These are phyloP conservation scores for Physocephala rufipes DNA, from an alignment of 2,888 invertebrate species.

Conservation along the genomic window DNA sequence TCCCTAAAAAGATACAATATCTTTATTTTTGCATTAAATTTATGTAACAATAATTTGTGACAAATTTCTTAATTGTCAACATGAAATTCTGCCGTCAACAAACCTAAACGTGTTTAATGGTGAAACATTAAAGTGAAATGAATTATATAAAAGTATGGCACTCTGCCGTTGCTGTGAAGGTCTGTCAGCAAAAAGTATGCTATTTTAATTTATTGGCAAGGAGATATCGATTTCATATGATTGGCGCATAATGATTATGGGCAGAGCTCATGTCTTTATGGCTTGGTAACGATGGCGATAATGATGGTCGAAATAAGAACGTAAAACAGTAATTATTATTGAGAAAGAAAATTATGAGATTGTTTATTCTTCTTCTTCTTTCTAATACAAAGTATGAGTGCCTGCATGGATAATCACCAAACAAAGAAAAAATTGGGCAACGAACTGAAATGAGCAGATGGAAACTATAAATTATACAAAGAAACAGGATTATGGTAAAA, in stretches of 20 bases:
- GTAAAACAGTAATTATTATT: conserved; percentile 31
- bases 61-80: background rate
- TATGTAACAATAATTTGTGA: background rate
- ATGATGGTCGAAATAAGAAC: background rate
- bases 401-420: conserved; percentile 44
- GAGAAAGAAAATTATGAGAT: background rate
- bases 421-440: conserved; percentile 26
- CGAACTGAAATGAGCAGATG: conserved; percentile 12
- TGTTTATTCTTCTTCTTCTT: conserved; percentile 23
- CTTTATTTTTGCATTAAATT: no score
- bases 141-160: background rate
- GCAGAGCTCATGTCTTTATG: background rate
- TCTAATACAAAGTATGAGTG: conserved; percentile 30
- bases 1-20: no score
- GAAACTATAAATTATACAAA: conserved; percentile 47
- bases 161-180: background rate
- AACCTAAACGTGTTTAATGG: background rate
- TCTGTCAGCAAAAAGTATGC: conserved; percentile 21
- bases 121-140: background rate
- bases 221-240: conserved; percentile 55
- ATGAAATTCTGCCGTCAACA: background rate
- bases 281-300: conserved; percentile 9
- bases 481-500: conserved; percentile 1
- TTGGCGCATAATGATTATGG: conserved; percentile 40
- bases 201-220: conserved; percentile 45